Evolutionary conservation across 2,113 vertebrate species (phyloP).

Genomic region (Monopterus albus): DNA sequence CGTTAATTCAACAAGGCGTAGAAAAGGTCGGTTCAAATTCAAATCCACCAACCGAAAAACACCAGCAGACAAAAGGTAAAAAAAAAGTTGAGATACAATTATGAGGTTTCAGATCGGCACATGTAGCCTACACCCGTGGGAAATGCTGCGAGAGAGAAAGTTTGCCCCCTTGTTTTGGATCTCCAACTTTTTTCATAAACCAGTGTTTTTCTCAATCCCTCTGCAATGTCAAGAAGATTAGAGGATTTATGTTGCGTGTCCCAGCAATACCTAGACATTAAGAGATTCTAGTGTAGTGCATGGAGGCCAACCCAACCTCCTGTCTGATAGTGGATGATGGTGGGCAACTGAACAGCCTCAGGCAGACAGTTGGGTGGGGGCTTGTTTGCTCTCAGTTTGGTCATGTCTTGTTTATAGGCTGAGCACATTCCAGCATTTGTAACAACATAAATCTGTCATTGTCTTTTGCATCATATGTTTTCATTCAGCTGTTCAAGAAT

Average conservation of each 20-base stretch:
- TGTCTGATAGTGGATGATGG: slow-evolving; percentile 23
- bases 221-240: slow-evolving; percentile 55
- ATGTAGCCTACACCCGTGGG: slow-evolving; percentile 4
- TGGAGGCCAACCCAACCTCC: background rate
- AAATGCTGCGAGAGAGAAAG: slow-evolving; percentile 8
- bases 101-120: background rate
- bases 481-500: background rate
- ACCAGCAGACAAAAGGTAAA: slow-evolving; percentile 26
- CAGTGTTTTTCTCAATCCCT: slow-evolving; percentile 41
- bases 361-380: slow-evolving; percentile 60
- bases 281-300: slow-evolving; percentile 38
- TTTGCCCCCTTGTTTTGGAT: slow-evolving; percentile 1
- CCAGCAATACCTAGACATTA: slow-evolving; percentile 54
- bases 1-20: slow-evolving; percentile 41
- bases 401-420: slow-evolving; percentile 49
- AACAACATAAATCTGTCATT: slow-evolving; percentile 38
- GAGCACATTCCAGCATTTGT: slow-evolving; percentile 50
- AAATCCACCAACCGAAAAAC: slow-evolving; percentile 42
- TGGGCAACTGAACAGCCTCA: slow-evolving; percentile 44
- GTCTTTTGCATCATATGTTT: background rate
- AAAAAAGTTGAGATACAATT: background rate
- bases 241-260: slow-evolving; percentile 54
- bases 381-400: slow-evolving; percentile 60
- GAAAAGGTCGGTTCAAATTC: slow-evolving; percentile 41
- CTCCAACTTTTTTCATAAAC: background rate